Percentiles rank a stretch among this genome's conserved stretches.
phyloP scores from a whole-genome alignment of 2,797 vertebrate species.

The Muraenolepis orangiensis region DNA sequence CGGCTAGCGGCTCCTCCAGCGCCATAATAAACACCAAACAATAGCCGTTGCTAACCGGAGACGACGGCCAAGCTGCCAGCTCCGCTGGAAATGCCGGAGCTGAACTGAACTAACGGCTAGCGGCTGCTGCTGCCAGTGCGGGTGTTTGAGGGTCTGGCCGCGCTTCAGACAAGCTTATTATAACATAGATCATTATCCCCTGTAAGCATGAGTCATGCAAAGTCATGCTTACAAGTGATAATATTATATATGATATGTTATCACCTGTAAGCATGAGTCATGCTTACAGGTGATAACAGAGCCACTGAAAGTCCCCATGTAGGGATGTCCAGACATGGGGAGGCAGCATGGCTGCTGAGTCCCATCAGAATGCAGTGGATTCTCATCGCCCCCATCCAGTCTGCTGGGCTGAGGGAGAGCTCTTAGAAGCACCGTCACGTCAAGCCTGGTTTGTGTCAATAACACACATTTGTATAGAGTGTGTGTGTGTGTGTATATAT shows the following conservation, averaged over 20 bases:
- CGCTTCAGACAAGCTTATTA: neutral
- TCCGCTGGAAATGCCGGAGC: neutral
- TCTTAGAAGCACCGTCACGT: neutral
- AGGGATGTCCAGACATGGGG: neutral
- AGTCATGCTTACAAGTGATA: no score
- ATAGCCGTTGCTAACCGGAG: slow-evolving; percentile 1
- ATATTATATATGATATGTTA: no score
- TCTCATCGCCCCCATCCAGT: neutral
- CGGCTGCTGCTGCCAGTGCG: no score
- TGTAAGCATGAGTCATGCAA: no score
- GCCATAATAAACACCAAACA: slow-evolving; percentile 1
- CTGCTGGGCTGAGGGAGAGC: neutral
- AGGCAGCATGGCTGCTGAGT: neutral
- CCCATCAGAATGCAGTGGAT: neutral
- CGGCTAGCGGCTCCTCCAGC: neutral
- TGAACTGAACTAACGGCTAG: neutral
- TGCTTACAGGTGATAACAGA: no score
- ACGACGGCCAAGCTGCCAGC: neutral
- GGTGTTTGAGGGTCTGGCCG: neutral
- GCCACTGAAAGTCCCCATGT: no score
- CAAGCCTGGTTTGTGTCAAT: neutral
- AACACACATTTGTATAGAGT: neutral
- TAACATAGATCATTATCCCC: no score
- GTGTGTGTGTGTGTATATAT: no score
- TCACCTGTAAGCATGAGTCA: no score